Evolutionary conservation across 2,888 invertebrate species (phyloP).

Genomic region (Scotopteryx bipunctaria): DNA sequence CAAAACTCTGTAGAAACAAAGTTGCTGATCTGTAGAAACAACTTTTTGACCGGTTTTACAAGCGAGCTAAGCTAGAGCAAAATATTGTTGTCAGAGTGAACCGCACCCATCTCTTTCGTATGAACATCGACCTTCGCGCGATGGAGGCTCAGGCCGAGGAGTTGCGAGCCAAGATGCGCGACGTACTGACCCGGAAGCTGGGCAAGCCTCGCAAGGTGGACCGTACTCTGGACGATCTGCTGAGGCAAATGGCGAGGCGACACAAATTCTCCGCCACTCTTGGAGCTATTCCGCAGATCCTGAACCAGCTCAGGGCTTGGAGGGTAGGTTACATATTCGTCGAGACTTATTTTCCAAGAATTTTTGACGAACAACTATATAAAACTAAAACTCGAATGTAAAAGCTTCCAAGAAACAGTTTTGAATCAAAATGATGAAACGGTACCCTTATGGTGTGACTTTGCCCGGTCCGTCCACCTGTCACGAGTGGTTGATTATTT

Average conservation of each 20-base stretch:
- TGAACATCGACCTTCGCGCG: conserved; percentile 86
- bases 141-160: conserved; percentile 85
- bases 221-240: conserved; percentile 67
- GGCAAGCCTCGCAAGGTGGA: conserved; percentile 70
- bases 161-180: conserved; percentile 79
- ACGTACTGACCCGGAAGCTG: conserved; percentile 68
- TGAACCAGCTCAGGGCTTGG: conserved; percentile 64
- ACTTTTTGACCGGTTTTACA: no score
- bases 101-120: conserved; percentile 86
- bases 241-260: conserved; percentile 68
- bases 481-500: no score
- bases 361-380: no score
- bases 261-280: conserved; percentile 67
- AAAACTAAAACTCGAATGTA: no score
- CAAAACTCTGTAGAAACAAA: no score
- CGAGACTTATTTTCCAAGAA: no score
- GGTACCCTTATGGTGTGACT: no score
- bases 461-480: no score
- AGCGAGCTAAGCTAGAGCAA: not conserved
- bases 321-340: conserved; percentile 47
- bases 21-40: no score
- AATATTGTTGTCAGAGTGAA: conserved; percentile 80
- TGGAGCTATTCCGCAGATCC: conserved; percentile 55
- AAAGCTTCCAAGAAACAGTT: no score
- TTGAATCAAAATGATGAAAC: no score